phyloP scores from a whole-genome alignment of 2,888 invertebrate genomes.

The Hyposoter dolosus region DNA sequence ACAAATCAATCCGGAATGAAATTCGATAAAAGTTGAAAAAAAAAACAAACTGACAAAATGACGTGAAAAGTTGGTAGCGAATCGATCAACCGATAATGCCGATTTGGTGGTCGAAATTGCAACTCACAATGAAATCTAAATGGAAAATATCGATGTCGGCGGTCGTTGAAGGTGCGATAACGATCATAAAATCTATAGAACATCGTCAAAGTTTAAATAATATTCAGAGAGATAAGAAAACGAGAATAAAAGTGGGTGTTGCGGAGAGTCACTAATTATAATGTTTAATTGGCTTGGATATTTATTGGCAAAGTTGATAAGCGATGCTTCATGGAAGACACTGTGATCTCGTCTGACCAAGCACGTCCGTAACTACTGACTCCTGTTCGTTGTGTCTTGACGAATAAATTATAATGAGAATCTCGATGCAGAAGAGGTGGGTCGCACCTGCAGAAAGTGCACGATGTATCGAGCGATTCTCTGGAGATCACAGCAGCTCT shows the following conservation, averaged over 20 bases:
- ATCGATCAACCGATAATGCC: neutral
- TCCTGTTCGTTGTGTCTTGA: conserved; percentile 19
- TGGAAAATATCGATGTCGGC: conserved; percentile 79
- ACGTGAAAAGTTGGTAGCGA: neutral
- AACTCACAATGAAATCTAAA: conserved; percentile 83
- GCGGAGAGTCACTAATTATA: neutral
- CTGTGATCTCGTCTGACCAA: conserved; percentile 43
- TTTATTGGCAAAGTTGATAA: neutral
- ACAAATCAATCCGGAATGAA: neutral
- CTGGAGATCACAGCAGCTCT: conserved; percentile 3
- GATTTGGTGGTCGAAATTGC: neutral
- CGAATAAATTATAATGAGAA: conserved; percentile 58
- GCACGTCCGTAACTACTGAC: conserved; percentile 45
- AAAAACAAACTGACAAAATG: neutral
- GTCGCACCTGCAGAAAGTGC: conserved; percentile 65
- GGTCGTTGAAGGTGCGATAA: conserved; percentile 83
- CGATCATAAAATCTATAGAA: conserved; percentile 84
- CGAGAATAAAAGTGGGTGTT: neutral
- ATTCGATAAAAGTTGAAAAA: neutral
- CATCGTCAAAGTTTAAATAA: conserved; percentile 72
- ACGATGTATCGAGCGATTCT: conserved; percentile 11
- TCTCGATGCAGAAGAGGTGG: conserved; percentile 53
- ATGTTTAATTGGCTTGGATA: neutral
- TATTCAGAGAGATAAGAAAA: neutral
- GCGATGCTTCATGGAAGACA: neutral